Conservation (phyloP, 2,797 vertebrate species). For the Otus scops region DNA sequence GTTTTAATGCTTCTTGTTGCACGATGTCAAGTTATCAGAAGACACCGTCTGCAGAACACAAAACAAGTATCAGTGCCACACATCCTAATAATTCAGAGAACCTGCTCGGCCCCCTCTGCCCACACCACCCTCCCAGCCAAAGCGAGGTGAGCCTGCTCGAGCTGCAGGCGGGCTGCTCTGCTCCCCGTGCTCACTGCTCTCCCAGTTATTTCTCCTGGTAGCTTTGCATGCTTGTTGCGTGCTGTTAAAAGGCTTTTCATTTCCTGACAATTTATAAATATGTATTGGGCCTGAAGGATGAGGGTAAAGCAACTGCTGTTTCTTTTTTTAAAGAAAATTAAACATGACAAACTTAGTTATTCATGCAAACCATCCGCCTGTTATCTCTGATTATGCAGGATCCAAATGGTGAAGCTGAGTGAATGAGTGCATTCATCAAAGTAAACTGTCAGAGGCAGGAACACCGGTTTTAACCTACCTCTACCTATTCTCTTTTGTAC, state of each 20-base stretch:
- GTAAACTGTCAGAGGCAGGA: constrained; percentile 54
- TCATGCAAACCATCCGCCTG: constrained; percentile 75
- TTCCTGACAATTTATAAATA: constrained; percentile 74
- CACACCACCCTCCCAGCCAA: not conserved
- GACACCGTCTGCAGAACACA: not conserved
- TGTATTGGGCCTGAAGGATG: constrained; percentile 66
- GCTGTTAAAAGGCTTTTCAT: constrained; percentile 63
- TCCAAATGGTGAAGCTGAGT: constrained; percentile 70
- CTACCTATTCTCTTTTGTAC: constrained; percentile 54
- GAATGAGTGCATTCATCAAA: constrained; percentile 72
- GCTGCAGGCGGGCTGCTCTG: not conserved
- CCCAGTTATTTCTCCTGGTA: not conserved
- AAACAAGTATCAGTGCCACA: not conserved
- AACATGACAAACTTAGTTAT: constrained; percentile 78
- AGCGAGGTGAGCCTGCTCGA: not conserved
- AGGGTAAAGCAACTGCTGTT: constrained; percentile 64
- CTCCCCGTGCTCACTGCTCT: not conserved
- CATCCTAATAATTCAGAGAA: not conserved
- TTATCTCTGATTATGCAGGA: constrained; percentile 75
- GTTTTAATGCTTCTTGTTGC: not conserved
- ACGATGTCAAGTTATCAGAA: not conserved
- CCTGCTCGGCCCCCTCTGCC: not conserved
- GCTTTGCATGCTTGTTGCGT: constrained; percentile 44
- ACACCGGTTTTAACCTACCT: constrained; percentile 51
- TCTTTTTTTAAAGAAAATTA: constrained; percentile 75